Evolutionary conservation across 2,113 vertebrate genomes (phyloP).

Genomic region (Motacilla tschutschensis): DNA sequence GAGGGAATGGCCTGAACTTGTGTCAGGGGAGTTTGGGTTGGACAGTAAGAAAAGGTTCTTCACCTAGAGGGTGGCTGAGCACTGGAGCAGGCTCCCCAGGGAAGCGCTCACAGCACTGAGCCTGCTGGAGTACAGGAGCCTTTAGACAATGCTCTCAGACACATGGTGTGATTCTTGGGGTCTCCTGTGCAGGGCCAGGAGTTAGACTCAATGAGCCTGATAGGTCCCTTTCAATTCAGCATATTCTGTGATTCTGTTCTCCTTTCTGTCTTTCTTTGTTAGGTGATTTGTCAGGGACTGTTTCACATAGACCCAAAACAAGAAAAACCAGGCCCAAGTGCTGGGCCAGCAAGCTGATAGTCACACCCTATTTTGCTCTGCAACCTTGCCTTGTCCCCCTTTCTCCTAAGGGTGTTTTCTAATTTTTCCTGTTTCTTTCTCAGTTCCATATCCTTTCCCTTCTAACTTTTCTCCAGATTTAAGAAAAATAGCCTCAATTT

Average conservation of each 20-base stretch:
- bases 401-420: neutral
- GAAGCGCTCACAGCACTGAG: neutral
- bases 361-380: neutral
- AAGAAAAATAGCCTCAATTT: neutral
- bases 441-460: neutral
- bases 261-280: neutral
- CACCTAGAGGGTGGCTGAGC: neutral
- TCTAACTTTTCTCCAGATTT: neutral
- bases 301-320: neutral
- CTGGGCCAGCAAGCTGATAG: neutral
- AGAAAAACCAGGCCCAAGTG: neutral
- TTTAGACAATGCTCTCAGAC: neutral
- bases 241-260: neutral
- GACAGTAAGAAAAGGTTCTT: neutral
- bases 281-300: neutral
- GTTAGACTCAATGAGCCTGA: accelerated
- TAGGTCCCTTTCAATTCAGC: neutral
- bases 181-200: neutral
- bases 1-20: too few species aligned
- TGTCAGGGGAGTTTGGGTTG: neutral
- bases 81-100: neutral
- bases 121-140: neutral
- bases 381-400: neutral
- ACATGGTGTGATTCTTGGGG: neutral
- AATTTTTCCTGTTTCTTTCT: neutral